Percentiles rank a stretch among this genome's conserved stretches.
Evolutionary conservation across 1,140 invertebrate genomes (phyloP).

Genomic region (Amyelois transitella): DNA sequence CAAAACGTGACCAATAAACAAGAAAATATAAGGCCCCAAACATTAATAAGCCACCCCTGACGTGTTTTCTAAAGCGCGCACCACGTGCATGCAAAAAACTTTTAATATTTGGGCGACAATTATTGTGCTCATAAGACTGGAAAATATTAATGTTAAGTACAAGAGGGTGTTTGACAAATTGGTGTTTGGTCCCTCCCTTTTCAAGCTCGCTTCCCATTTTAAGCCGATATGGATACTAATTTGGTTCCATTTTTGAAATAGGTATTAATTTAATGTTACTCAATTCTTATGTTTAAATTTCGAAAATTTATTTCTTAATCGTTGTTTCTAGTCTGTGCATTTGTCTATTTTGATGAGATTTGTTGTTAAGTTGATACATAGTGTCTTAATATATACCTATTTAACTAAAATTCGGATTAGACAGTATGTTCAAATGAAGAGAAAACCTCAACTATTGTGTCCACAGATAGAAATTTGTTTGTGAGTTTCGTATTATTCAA

Average conservation of each 20-base stretch:
- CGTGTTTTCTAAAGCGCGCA: conserved; percentile 5
- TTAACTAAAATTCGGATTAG: no score
- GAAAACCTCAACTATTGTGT: no score
- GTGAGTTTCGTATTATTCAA: no score
- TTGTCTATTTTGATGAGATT: no score
- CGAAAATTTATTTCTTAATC: no score
- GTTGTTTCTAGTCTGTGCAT: no score
- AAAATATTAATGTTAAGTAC: conserved; percentile 57
- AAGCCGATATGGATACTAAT: background rate
- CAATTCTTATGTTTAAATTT: no score
- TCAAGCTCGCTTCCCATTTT: background rate
- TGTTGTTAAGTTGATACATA: no score
- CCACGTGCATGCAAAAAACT: conserved; percentile 43
- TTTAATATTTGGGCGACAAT: conserved; percentile 63
- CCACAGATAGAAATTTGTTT: no score
- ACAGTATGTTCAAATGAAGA: no score
- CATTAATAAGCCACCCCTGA: conserved; percentile 11
- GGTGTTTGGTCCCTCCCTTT: conserved; percentile 23
- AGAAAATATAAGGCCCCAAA: background rate
- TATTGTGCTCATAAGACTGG: conserved; percentile 52
- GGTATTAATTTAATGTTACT: background rate
- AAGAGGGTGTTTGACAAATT: conserved; percentile 45
- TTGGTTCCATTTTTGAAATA: no score
- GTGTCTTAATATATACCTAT: no score
- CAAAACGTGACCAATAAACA: background rate